These are phyloP conservation scores for Gnatocerus cornutus DNA, from an alignment of 2,888 invertebrate species.

Conservation along the genomic window DNA sequence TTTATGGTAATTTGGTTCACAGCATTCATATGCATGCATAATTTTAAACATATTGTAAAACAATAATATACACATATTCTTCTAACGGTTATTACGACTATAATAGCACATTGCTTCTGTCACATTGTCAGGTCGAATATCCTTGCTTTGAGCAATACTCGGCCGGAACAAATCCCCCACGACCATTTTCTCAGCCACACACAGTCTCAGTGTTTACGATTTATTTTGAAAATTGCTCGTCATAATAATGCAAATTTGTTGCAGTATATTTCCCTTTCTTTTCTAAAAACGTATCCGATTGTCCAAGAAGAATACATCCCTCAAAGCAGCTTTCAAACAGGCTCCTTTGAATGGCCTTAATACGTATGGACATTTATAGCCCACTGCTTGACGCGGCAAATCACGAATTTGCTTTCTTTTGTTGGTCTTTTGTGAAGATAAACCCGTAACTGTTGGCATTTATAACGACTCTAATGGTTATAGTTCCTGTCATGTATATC, in stretches of 20 bases:
- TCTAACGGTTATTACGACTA: too few species aligned
- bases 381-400: slow-evolving; percentile 66
- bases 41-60: too few species aligned
- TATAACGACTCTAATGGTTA: slow-evolving; percentile 67
- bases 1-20: too few species aligned
- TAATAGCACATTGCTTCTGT: neutral
- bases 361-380: slow-evolving; percentile 67
- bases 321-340: slow-evolving; percentile 47
- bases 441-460: slow-evolving; percentile 67
- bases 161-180: neutral
- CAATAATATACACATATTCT: too few species aligned
- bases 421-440: slow-evolving; percentile 65
- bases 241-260: slow-evolving; percentile 47
- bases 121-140: neutral
- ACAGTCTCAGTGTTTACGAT: slow-evolving; percentile 1
- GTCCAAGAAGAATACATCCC: slow-evolving; percentile 45
- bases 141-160: neutral
- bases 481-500: slow-evolving; percentile 62
- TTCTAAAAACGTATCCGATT: slow-evolving; percentile 43
- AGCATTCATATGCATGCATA: too few species aligned
- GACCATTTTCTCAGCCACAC: slow-evolving; percentile 1
- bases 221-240: slow-evolving; percentile 18
- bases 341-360: slow-evolving; percentile 59
- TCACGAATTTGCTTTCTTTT: slow-evolving; percentile 68
- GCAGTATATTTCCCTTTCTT: slow-evolving; percentile 42